phyloP scores from a whole-genome alignment of 2,113 vertebrate species.

The Sorex araneus region DNA sequence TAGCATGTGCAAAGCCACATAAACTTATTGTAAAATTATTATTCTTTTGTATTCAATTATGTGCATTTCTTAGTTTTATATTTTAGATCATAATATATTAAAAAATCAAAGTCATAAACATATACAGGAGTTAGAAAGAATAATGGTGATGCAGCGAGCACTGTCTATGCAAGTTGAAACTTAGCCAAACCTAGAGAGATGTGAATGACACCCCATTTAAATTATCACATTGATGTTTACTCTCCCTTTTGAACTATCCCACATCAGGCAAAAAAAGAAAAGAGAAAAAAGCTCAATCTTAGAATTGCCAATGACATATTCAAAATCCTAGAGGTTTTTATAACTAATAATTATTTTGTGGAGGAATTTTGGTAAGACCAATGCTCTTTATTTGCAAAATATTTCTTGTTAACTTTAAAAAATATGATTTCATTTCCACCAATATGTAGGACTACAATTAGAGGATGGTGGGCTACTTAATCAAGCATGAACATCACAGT shows the following conservation, averaged over 20 bases:
- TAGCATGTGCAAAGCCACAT: neutral
- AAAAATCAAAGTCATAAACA: slow-evolving; percentile 26
- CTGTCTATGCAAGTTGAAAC: slow-evolving; percentile 9
- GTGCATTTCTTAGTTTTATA: neutral
- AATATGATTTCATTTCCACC: neutral
- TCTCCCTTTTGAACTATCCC: neutral
- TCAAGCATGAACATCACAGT: neutral
- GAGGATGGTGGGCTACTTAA: neutral
- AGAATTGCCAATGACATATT: neutral
- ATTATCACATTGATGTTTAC: neutral
- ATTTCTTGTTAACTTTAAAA: neutral
- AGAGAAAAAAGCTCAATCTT: slow-evolving; percentile 8
- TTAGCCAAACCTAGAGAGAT: neutral
- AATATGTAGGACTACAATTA: neutral
- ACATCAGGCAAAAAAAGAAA: neutral
- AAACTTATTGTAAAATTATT: neutral
- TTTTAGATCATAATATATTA: slow-evolving; percentile 28
- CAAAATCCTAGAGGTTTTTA: neutral
- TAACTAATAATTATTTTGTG: neutral
- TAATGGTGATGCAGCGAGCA: neutral
- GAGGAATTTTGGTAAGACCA: neutral
- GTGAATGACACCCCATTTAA: neutral
- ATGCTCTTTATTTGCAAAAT: neutral
- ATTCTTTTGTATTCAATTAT: neutral
- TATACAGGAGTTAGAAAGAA: neutral